Percentiles rank a stretch among this genome's conserved stretches.
Conservation (phyloP, 1,140 invertebrate genomes). For the Drosophila eugracilis region DNA sequence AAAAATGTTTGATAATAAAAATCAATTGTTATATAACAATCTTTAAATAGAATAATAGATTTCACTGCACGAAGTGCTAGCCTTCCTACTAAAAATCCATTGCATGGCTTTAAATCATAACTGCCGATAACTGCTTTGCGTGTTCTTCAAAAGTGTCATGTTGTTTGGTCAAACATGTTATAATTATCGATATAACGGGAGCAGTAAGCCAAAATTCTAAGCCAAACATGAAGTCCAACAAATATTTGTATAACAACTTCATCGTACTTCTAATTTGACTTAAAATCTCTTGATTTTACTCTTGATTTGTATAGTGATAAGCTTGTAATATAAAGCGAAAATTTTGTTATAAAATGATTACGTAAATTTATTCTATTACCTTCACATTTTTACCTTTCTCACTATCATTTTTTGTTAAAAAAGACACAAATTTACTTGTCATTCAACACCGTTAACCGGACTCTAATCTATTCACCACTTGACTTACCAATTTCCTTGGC, state of each 20-base stretch:
- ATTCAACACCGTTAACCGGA: neutral
- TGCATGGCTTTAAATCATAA: constrained; percentile 1
- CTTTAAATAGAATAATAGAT: too few relatives aligned
- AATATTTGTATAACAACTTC: neutral
- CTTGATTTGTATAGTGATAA: neutral
- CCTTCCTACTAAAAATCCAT: neutral
- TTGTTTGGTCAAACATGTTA: neutral
- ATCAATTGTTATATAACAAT: too few relatives aligned
- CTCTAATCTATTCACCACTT: neutral
- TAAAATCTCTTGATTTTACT: neutral
- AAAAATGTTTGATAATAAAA: too few relatives aligned
- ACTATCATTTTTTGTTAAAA: too few relatives aligned
- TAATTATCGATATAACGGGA: neutral
- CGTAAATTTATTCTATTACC: too few relatives aligned
- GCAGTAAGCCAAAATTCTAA: neutral
- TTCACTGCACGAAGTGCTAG: neutral
- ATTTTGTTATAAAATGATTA: too few relatives aligned
- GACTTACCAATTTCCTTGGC: constrained; percentile 90
- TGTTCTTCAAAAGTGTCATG: constrained; percentile 11
- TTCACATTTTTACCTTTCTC: too few relatives aligned
- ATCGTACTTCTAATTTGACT: neutral
- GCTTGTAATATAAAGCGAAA: too few relatives aligned
- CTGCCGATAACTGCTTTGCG: constrained; percentile 4
- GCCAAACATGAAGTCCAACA: neutral
- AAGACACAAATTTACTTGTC: neutral